A percentile compares a stretch with the other conserved stretches of the same genome.
Conservation (phyloP, 2,888 invertebrate genomes). For the Rotaria sp. region DNA sequence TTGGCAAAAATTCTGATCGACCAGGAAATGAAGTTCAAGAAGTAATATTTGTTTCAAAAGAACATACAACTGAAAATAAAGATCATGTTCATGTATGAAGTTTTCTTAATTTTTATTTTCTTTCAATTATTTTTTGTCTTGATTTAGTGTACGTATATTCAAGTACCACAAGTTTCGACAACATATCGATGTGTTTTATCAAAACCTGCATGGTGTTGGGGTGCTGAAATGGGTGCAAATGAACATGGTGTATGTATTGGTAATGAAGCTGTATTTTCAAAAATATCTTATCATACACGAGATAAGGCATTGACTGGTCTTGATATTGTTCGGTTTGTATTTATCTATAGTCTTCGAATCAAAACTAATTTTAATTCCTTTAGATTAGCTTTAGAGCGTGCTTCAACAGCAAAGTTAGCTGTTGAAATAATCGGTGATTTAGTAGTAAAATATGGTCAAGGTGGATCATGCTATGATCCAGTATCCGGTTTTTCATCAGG, state of each 20-base stretch:
- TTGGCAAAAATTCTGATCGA: conserved; percentile 71
- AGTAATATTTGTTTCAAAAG: conserved; percentile 56
- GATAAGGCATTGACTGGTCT: conserved; percentile 66
- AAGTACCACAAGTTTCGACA: conserved; percentile 60
- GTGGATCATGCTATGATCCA: not conserved
- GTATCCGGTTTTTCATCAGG: not conserved
- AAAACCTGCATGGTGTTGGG: conserved; percentile 76
- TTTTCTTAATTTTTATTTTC: not conserved
- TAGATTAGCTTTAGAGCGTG: not conserved
- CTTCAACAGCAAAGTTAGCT: not conserved
- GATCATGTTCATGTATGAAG: not conserved
- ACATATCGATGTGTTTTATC: conserved; percentile 68
- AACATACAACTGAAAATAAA: not conserved
- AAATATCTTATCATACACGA: conserved; percentile 62
- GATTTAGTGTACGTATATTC: conserved; percentile 66
- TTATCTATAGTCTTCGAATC: too few relatives aligned
- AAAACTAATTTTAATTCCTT: not conserved
- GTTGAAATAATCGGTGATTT: not conserved
- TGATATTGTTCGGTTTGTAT: conserved; percentile 69
- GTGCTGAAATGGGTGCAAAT: conserved; percentile 79
- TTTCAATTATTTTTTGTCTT: not conserved
- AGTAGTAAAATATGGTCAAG: not conserved
- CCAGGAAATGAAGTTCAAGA: conserved; percentile 68
- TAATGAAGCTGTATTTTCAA: conserved; percentile 68
- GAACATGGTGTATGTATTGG: conserved; percentile 70